Evolutionary conservation across 1,140 invertebrate species (phyloP), one percentile per base, ranked within the genome.

Genomic region (Ostrea edulis): DNA sequence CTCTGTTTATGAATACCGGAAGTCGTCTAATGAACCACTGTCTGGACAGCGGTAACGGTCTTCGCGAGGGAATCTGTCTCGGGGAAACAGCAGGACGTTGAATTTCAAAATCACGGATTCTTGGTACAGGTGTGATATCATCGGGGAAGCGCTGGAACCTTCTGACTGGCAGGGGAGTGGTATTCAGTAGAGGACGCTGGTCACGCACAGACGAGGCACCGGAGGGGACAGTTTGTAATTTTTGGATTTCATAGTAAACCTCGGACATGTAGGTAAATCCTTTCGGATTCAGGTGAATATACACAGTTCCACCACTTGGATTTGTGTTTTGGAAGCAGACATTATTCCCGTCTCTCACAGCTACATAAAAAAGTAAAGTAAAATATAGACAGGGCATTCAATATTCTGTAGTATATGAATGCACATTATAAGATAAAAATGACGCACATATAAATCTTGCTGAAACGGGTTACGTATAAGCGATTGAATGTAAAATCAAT

Each of bases 221-320:
- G 25, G 68, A 77, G 22, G 25, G 29, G 14, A 14, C 22, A 14
- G 14, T 25, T 17, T 77, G 68, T 35, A 77, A 25, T 77, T 25
- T 77, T 77, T 77, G 68, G 68, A 77, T 77, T 77, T 77, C 68
- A 77, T 77, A 77, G 68, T 77, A 77, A 77, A 77, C 29, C 29
- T 77, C 68, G 17, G 68, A 77, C 5, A 77, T 77, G 14, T 77
- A 77, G 0, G 68, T 77, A 29, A 77, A 77, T 29, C 68, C 68
- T 35, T 17, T 77, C 68, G 68, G 68, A 14, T 77, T 77, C 25
- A 77, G 9, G 5, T 35, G 25, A 77, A 77, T 25, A 35, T 77
- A 29, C 8, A 77, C 25, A 29, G 68, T 77, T 29, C 68, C 68
- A 29, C 68, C 68, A 14, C 29, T 77, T 14, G 68, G 25, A 29